Percentiles rank a stretch among this genome's conserved stretches.
phyloP scores from a whole-genome alignment of 2,797 vertebrate species.

The Mallotus villosus region DNA sequence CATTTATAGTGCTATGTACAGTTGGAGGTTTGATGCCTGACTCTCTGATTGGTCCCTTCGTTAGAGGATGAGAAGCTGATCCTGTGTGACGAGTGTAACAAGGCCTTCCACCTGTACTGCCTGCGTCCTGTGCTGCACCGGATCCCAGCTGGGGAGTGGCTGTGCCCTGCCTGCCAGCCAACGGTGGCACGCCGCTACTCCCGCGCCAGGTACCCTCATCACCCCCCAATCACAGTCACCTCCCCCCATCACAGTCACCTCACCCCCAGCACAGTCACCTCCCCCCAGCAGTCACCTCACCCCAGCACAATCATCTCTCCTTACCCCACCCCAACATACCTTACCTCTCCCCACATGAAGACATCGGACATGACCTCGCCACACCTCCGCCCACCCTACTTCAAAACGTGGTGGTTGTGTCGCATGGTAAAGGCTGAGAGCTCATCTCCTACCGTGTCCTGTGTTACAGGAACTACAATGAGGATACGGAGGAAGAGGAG shows the following conservation, averaged over 20 bases:
- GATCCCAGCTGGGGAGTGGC: slow-evolving; percentile 93
- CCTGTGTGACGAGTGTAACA: slow-evolving; percentile 97
- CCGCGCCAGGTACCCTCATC: slow-evolving; percentile 80
- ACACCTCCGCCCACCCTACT: not conserved
- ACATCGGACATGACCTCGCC: no score
- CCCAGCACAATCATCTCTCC: not conserved
- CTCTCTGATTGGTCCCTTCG: not conserved
- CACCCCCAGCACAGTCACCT: no score
- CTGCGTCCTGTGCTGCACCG: slow-evolving; percentile 89
- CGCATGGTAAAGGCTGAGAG: not conserved
- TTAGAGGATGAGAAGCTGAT: slow-evolving; percentile 94
- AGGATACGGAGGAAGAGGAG: slow-evolving; percentile 88
- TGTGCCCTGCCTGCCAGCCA: slow-evolving; percentile 95
- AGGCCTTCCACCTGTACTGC: slow-evolving; percentile 98
- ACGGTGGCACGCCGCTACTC: slow-evolving; percentile 84
- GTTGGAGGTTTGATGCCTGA: not conserved
- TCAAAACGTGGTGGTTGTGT: not conserved
- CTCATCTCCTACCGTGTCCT: not conserved
- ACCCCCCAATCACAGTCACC: no score
- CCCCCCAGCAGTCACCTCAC: no score
- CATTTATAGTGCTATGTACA: not conserved
- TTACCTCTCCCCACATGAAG: no score
- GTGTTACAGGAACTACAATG: slow-evolving; percentile 84
- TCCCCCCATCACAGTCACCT: not conserved
- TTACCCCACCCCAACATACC: no score